phyloP scores from a whole-genome alignment of 2,797 vertebrate species.

The Staurois parvus region DNA sequence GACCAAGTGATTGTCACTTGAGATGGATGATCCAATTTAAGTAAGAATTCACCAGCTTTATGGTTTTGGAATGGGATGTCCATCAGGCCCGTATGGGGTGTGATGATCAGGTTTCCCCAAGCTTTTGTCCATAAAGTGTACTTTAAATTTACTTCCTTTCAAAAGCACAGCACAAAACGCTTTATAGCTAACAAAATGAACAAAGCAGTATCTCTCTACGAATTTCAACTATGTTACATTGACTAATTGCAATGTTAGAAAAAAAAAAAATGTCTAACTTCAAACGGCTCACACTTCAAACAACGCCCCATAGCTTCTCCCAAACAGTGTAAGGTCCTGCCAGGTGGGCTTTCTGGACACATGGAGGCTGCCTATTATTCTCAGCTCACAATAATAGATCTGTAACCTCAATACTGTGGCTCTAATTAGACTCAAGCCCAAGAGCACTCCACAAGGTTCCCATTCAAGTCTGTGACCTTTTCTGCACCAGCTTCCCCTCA shows the following conservation, averaged over 20 bases:
- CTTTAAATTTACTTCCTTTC: too few relatives aligned
- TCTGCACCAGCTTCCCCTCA: background rate
- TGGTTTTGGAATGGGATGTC: too few relatives aligned
- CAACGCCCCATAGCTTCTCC: background rate
- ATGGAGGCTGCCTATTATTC: background rate
- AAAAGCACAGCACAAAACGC: too few relatives aligned
- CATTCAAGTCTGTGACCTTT: background rate
- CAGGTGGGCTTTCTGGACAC: conserved; percentile 1
- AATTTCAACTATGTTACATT: background rate
- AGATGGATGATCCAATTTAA: too few relatives aligned
- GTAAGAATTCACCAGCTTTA: too few relatives aligned
- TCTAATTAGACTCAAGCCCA: conserved; percentile 6
- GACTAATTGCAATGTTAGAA: background rate
- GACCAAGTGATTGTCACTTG: too few relatives aligned
- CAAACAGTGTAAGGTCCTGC: background rate
- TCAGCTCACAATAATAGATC: background rate
- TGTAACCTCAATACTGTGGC: background rate
- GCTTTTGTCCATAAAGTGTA: too few relatives aligned
- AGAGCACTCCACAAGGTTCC: conserved; percentile 1
- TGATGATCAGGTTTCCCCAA: too few relatives aligned
- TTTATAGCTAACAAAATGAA: background rate
- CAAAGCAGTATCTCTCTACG: background rate
- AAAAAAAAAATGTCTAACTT: background rate
- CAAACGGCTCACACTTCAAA: background rate
- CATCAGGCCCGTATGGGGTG: too few relatives aligned